Evolutionary conservation across 30 jellyfish, hydroid and myxozoan species (phyloP), one percentile per base, ranked within the genome.

Genomic region (Aurelia sp.): DNA sequence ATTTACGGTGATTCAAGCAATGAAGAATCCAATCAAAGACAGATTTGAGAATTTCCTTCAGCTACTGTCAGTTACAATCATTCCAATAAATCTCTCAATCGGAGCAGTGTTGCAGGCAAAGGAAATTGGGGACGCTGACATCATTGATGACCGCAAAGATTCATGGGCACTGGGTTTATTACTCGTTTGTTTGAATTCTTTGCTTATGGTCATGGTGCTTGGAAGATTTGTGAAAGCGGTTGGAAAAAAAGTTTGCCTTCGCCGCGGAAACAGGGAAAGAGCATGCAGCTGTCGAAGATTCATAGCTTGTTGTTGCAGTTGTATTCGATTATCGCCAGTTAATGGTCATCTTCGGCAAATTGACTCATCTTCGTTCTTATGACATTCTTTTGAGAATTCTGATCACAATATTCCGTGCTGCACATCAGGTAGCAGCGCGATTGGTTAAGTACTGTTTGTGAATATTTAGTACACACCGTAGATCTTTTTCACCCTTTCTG

Each of bases 1-100:
- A 12, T 71, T 84, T 31, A 72, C 93, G 35, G 17, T 84, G n/a
- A 11, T 64, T 22, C 84, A 84, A 22, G 93, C 93, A 30, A 15
- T 18, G 52, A 58, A 37, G 68, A 60, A 72, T 12, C 93, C 93
- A 18, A 72, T 84, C 12, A 71, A 51, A 33, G 62, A 84, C 73
- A 19, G 48, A 20, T 53, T 62, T 60, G 93, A 84, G 78, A 73
- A 84, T 48, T 20, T 35, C 22, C 71, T 84, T 27, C 93, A 84
- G 77, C 41, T 84, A 44, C 12, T 84, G 62, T 71, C 93, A 30
- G 55, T 84, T 51, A 15, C 75, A 13, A 73, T 51, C 16, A 66
- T 84, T 17, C 78, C 78, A 23, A n/a, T 84, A 12, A 84, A 71
- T 48, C 93, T 84, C 48, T 51, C 72, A 17, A 22, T 72, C 22